Percentiles rank a stretch among this genome's conserved stretches.
These are phyloP conservation scores for Cygnus atratus DNA, from an alignment of 2,113 vertebrate species.

Conservation along the genomic window DNA sequence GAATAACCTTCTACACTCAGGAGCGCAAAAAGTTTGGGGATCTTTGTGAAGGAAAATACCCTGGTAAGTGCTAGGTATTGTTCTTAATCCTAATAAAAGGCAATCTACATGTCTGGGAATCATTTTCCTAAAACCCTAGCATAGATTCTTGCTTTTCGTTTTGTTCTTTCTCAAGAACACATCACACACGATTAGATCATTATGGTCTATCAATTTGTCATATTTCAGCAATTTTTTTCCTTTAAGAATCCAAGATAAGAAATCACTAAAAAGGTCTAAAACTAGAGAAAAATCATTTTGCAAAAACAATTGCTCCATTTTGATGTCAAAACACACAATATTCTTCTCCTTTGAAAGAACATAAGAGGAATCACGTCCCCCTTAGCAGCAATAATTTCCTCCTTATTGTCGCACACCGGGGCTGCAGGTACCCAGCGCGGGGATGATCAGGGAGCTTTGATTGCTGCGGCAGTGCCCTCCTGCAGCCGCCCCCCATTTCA, in stretches of 20 bases:
- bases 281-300: neutral
- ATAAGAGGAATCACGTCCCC: neutral
- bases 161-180: neutral
- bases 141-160: neutral
- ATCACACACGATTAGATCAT: slow-evolving; percentile 38
- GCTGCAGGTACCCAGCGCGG: neutral
- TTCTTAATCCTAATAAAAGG: neutral
- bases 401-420: neutral
- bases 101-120: neutral
- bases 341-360: slow-evolving; percentile 6
- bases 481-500: rapidly evolving
- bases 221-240: neutral
- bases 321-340: slow-evolving; percentile 67
- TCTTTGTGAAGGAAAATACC: neutral
- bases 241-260: neutral
- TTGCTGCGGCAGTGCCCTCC: neutral
- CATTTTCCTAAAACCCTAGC: neutral
- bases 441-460: neutral
- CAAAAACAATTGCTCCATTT: slow-evolving; percentile 60
- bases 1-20: neutral
- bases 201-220: slow-evolving; percentile 55
- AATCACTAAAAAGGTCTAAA: slow-evolving; percentile 55
- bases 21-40: neutral
- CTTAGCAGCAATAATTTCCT: neutral
- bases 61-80: neutral